These are phyloP conservation scores for Motacilla alba DNA, from an alignment of 2,113 vertebrate species.

Conservation along the genomic window DNA sequence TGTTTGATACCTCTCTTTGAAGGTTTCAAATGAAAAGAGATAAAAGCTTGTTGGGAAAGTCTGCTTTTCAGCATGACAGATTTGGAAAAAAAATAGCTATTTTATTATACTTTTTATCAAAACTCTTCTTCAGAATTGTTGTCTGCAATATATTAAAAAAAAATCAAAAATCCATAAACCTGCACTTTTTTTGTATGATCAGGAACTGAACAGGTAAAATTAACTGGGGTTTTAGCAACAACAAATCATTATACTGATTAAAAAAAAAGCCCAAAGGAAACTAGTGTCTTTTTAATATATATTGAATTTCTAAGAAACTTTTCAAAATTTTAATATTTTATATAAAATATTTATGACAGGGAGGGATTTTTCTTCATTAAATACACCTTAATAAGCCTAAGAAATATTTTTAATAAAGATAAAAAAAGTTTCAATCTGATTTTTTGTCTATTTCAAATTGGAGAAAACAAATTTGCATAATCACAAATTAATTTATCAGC, in stretches of 20 bases:
- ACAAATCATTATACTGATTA: background rate
- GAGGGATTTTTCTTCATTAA: background rate
- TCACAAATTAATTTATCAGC: background rate
- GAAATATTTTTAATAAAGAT: background rate
- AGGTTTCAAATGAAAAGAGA: constrained; percentile 22
- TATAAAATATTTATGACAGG: background rate
- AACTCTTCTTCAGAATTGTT: background rate
- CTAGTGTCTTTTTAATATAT: background rate
- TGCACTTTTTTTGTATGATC: background rate
- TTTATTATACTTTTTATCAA: background rate
- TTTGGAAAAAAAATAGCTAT: background rate
- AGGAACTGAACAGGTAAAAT: background rate
- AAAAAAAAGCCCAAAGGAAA: too few relatives aligned
- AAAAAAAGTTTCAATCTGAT: rapidly evolving
- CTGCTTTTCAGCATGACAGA: background rate
- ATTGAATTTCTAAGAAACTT: background rate
- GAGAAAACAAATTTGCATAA: background rate
- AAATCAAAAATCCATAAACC: background rate
- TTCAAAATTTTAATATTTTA: background rate
- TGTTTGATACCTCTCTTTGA: constrained; percentile 42
- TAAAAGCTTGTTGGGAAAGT: constrained; percentile 11
- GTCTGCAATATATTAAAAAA: background rate
- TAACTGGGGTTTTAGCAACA: rapidly evolving
- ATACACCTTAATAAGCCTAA: background rate
- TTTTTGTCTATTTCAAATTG: background rate